Percentiles rank a stretch among this genome's conserved stretches.
phyloP scores from a whole-genome alignment of 2,797 vertebrate species.

The Coregonus ussuriensis region DNA sequence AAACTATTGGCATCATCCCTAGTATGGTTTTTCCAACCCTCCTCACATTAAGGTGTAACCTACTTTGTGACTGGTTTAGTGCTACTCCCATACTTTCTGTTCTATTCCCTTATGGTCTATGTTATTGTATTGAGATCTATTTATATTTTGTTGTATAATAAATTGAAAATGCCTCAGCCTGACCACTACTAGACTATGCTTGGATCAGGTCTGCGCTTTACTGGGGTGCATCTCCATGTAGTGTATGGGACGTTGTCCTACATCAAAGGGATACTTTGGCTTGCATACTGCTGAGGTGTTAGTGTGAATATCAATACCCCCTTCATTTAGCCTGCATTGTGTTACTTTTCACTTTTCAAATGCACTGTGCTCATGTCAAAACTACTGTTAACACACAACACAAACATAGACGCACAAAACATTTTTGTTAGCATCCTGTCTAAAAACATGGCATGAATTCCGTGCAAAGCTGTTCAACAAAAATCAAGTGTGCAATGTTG shows the following conservation, averaged over 20 bases:
- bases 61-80: not conserved
- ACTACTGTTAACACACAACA: not conserved
- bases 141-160: constrained; percentile 3
- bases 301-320: not conserved
- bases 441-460: not conserved
- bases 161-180: not conserved
- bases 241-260: constrained; percentile 2
- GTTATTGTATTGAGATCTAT: constrained; percentile 13
- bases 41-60: not conserved
- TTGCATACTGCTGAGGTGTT: not conserved
- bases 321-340: not conserved
- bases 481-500: constrained; percentile 42
- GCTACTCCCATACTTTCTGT: not conserved
- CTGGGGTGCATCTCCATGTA: not conserved
- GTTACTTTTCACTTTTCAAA: not conserved
- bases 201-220: not conserved
- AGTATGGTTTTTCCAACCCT: constrained; percentile 24
- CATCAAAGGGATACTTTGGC: not conserved
- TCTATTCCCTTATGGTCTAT: not conserved
- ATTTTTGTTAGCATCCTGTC: not conserved
- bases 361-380: not conserved
- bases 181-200: not conserved
- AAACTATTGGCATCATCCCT: not conserved
- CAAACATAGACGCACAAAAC: not conserved
- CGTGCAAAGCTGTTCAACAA: constrained; percentile 23